Evolutionary conservation across 1,140 invertebrate species (phyloP).

Genomic region (Brachionus plicatilis): DNA sequence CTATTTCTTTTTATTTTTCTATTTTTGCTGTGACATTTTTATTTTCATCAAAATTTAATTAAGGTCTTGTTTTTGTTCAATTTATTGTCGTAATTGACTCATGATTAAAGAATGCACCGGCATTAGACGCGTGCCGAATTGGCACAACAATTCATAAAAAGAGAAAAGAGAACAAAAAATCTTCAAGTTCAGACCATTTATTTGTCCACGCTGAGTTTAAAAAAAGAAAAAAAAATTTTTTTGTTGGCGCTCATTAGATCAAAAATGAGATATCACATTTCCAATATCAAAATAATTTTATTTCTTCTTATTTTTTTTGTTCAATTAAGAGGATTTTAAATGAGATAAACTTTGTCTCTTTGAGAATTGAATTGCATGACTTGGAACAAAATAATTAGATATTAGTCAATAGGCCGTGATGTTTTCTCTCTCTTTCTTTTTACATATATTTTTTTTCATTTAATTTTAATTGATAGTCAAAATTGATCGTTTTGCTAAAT

Average conservation of each 20-base stretch:
- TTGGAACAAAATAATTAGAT: background rate
- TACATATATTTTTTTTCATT: too few relatives aligned
- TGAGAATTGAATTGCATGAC: background rate
- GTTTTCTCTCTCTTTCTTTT: background rate
- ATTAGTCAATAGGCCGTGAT: background rate
- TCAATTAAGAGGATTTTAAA: too few relatives aligned
- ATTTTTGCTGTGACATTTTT: slow-evolving; percentile 7
- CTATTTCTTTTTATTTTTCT: background rate
- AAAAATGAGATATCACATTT: too few relatives aligned
- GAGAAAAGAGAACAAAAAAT: background rate
- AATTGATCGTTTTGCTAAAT: background rate
- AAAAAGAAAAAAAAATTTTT: too few relatives aligned
- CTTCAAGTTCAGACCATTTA: background rate
- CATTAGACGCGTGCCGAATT: background rate
- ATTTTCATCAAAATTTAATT: slow-evolving; percentile 13
- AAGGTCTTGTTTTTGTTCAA: slow-evolving; percentile 24
- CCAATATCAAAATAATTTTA: too few relatives aligned
- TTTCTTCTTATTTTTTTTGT: too few relatives aligned
- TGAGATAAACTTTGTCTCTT: too few relatives aligned
- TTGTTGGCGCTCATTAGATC: too few relatives aligned
- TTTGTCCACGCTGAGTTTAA: background rate
- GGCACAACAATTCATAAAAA: background rate
- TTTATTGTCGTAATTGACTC: slow-evolving; percentile 32
- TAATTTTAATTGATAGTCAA: background rate
- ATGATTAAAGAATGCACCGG: background rate